Conservation (phyloP, 2,113 vertebrate genomes). For the Anoplopoma fimbria region DNA sequence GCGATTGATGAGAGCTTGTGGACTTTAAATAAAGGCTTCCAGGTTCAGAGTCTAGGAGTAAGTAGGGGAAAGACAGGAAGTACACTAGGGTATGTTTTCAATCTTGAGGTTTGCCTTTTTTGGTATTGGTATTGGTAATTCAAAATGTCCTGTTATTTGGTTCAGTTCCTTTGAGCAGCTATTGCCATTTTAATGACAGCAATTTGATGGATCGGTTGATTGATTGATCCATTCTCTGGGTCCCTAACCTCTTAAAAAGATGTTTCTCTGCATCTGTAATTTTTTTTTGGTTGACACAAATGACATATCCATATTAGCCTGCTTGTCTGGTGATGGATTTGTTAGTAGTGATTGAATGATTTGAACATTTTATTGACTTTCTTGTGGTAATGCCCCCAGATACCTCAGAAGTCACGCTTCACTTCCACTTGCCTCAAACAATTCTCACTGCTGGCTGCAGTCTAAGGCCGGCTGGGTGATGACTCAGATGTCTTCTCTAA, state of each 20-base stretch:
- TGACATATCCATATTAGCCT: not conserved
- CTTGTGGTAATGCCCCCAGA: constrained; percentile 2
- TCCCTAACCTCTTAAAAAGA: not conserved
- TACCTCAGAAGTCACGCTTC: constrained; percentile 19
- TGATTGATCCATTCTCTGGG: constrained; percentile 6
- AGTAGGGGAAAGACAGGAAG: constrained; percentile 19
- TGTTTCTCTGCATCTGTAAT: constrained; percentile 16
- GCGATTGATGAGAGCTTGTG: not conserved
- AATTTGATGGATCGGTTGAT: not conserved
- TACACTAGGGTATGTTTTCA: not conserved
- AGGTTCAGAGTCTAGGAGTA: not conserved
- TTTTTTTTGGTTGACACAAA: constrained; percentile 32
- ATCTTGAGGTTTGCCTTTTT: not conserved
- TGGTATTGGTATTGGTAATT: too few relatives aligned
- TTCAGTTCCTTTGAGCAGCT: not conserved
- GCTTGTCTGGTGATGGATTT: constrained; percentile 15
- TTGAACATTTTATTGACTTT: constrained; percentile 48
- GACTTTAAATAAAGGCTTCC: not conserved
- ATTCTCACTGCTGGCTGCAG: not conserved
- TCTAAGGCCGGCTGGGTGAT: too few relatives aligned
- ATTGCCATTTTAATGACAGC: not conserved
- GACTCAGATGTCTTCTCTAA: constrained; percentile 20
- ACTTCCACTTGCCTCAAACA: constrained; percentile 14
- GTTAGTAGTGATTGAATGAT: constrained; percentile 40
- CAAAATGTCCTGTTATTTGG: not conserved